Base-by-base conservation (phyloP, 64 coral and sea anemone genomes). In the Acropora tenuis region DNA sequence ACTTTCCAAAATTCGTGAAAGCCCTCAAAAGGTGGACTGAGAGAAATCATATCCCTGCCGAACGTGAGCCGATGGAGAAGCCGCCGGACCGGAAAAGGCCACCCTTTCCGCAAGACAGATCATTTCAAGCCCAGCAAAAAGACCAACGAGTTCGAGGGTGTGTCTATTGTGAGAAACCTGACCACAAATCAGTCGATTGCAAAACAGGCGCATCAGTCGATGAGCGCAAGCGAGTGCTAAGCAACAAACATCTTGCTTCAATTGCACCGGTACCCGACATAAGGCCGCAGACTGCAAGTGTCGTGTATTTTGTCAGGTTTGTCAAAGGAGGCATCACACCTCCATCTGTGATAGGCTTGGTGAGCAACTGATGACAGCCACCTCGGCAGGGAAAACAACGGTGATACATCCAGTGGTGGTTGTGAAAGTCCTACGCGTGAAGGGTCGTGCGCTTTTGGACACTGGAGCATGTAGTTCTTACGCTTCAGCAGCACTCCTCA, bases 121-220 rank as follows among this genome's bases (percentile, higher is more conserved):
- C 66, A 40, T 88, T 82, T 65, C 93, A 90, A 46, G 42, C 53
- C 8, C 92, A 52, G 47, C 74, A 78, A 11, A 43, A 48, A 44
- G 77, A 74, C 53, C 41, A 3, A 5, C 46, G 47, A 50, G 77
- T 67, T 48, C 68, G 76, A 13, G 73, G 43, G 50, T 94, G 88
- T 15, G 67, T 87, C 47, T 88, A 95, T 65, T 95, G 83, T 87
- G 93, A 68, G 45, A 63, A 68, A 50, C 80, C 44, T 41, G 49
- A 18, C 17, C 93, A 94, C 82, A 94, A 87, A 78, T 87, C 88
- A 46, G 45, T 76, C 30, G 82, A 94, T 19, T 94, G 93, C 18
- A 66, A 90, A 45, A 69, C 71, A 13, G 60, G 87, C 46, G 71
- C n/a, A 12, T 41, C 87, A 1, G 52, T 69, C 3, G 55, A 73